A percentile compares a stretch with the other conserved stretches of the same genome.
Evolutionary conservation across 1,140 invertebrate genomes (phyloP).

Genomic region (Zaprionus ornatus): DNA sequence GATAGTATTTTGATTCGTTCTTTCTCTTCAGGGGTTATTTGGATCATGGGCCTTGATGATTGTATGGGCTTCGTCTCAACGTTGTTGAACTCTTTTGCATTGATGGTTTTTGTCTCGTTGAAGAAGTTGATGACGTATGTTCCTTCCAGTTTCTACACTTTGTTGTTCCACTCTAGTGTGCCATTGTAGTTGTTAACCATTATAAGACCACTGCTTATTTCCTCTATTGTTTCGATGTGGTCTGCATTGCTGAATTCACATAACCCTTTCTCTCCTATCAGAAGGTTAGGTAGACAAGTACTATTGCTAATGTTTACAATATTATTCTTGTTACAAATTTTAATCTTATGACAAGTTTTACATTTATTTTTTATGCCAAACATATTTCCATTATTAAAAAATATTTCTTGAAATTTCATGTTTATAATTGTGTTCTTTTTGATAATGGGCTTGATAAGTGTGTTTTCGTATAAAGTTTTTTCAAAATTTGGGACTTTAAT

Average conservation of each 20-base stretch:
- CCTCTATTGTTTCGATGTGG: slow-evolving; percentile 5
- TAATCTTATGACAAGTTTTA: no score
- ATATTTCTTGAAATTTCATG: no score
- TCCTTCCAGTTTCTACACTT: not conserved
- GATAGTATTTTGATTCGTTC: not conserved
- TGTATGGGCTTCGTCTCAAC: not conserved
- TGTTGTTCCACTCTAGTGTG: not conserved
- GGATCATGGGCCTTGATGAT: not conserved
- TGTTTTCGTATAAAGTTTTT: no score
- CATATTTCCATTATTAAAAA: no score
- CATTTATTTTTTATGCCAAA: no score
- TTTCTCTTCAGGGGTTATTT: not conserved
- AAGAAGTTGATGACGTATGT: no score
- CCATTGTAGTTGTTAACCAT: not conserved
- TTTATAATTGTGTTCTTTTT: no score
- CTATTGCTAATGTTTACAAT: not conserved
- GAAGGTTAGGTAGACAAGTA: no score
- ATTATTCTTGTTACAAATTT: no score
- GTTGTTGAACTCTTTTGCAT: not conserved
- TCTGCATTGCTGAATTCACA: slow-evolving; percentile 16
- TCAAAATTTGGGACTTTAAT: no score
- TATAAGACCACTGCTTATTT: not conserved
- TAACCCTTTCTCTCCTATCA: slow-evolving; percentile 2
- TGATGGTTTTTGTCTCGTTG: not conserved
- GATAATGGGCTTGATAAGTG: no score